Percentiles rank a stretch among this genome's conserved stretches.
These are phyloP conservation scores for Tenualosa ilisha DNA, from an alignment of 2,797 vertebrate genomes.

Conservation along the genomic window DNA sequence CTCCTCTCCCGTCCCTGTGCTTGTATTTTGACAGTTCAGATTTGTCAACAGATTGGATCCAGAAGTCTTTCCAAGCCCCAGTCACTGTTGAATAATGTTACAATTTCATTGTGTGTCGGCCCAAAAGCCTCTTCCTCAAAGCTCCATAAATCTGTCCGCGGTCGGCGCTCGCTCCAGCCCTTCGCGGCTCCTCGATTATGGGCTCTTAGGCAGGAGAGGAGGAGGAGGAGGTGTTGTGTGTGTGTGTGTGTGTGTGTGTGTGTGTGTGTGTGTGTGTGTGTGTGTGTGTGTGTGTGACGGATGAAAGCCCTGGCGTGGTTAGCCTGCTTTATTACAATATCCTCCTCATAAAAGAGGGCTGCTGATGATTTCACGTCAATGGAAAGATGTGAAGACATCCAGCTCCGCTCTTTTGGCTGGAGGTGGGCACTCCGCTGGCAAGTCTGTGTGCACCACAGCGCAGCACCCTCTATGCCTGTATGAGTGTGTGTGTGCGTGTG, in stretches of 20 bases:
- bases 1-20: slow-evolving; percentile 42
- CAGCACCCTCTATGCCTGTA: not conserved
- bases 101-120: slow-evolving; percentile 60
- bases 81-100: slow-evolving; percentile 50
- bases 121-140: slow-evolving; percentile 59
- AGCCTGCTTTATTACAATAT: slow-evolving; percentile 57
- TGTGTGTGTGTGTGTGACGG: slow-evolving; percentile 34
- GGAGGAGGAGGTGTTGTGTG: not conserved
- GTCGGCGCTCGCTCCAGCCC: slow-evolving; percentile 52
- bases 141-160: slow-evolving; percentile 65
- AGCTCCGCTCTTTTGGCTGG: not conserved
- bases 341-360: slow-evolving; percentile 55
- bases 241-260: too few species aligned
- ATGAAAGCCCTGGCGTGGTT: slow-evolving; percentile 56
- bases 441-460: not conserved
- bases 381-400: slow-evolving; percentile 61
- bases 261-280: slow-evolving; percentile 39
- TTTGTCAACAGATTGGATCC: slow-evolving; percentile 59
- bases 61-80: slow-evolving; percentile 52
- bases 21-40: slow-evolving; percentile 58
- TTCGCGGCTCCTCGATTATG: slow-evolving; percentile 54
- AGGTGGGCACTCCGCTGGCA: not conserved
- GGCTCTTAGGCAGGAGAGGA: slow-evolving; percentile 48
- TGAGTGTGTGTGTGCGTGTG: not conserved
- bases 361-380: slow-evolving; percentile 60